phyloP scores from a whole-genome alignment of 2,113 vertebrate genomes.

The Syngnathus scovelli region DNA sequence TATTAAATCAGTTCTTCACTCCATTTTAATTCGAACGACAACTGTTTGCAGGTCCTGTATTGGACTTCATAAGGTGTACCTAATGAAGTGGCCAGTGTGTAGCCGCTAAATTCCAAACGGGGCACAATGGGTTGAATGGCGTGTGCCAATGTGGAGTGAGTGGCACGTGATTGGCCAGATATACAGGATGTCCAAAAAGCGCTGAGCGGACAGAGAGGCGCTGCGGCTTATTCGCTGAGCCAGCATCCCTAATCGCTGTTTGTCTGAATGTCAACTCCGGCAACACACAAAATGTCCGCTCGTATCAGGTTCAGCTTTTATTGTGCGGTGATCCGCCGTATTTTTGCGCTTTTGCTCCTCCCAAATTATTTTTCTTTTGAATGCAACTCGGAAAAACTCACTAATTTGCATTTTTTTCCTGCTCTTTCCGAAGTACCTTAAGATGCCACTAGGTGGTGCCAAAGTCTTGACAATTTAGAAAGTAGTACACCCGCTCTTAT shows the following conservation, averaged over 20 bases:
- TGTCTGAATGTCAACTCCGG: conserved; percentile 54
- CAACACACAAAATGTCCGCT: conserved; percentile 30
- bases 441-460: too few relatives aligned
- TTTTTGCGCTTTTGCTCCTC: not conserved
- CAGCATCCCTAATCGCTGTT: conserved; percentile 49
- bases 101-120: not conserved
- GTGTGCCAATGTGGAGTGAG: conserved; percentile 29
- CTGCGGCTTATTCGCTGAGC: conserved; percentile 59
- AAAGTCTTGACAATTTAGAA: too few relatives aligned
- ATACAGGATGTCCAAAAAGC: conserved; percentile 48
- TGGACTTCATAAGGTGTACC: too few relatives aligned
- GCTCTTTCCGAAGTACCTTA: too few relatives aligned
- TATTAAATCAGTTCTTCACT: conserved; percentile 24
- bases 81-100: not conserved
- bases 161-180: conserved; percentile 45
- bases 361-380: not conserved
- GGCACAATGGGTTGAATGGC: conserved; percentile 8
- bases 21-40: too few relatives aligned
- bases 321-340: not conserved
- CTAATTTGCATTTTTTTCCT: too few relatives aligned
- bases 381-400: too few relatives aligned
- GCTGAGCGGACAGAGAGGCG: conserved; percentile 60
- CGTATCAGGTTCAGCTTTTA: conserved; percentile 8
- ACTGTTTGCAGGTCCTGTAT: too few relatives aligned
- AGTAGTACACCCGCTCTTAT: too few relatives aligned